Base-by-base conservation (phyloP, 2,888 invertebrate genomes). In the Yponomeuta malinellus region DNA sequence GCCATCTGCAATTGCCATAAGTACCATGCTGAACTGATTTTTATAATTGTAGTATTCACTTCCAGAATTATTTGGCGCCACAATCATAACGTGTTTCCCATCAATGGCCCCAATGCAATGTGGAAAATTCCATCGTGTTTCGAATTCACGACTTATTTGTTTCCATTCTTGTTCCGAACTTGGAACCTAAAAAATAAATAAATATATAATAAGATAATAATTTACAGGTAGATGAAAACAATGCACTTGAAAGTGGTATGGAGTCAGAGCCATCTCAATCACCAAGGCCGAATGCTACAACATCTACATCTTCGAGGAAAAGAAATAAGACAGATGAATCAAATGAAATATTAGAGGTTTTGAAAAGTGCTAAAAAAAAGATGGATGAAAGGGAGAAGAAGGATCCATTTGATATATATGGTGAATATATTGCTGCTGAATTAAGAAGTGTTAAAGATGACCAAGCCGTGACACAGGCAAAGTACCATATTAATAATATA, bases 401-500 rank as follows among this genome's bases (percentile, higher is more conserved):
- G 72, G 72, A 68, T 68, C 48, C 68, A 68, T 68, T 68, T 43
- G 68, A 68, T 74, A 74, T 76, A 71, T 76, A 77, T 74, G 74
- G 75, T 73, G 73, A 74, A 74, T 77, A 75, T 75, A 73, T 75
- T 74, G 76, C 75, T 73, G 72, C 76, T 75, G 76, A 76, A 74
- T 75, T 76, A 75, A 75, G 74, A 75, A 74, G 71, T 75, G 74
- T 76, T 73, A 75, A 77, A 73, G 74, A 76, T 74, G 75, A 77
- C 74, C 74, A 72, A 74, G 74, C 76, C 73, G 74, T 75, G 73
- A 74, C 72, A 72, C 73, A 75, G 74, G 75, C 76, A 72, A 72
- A 76, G 73, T 75, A 75, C 71, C 73, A 74, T 73, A 76, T 75
- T 74, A 76, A 76, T 76, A 75, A 76, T 74, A 76, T 75, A 74